Evolutionary conservation across 2,888 invertebrate genomes (phyloP).

Genomic region (Antheraea yamamai): DNA sequence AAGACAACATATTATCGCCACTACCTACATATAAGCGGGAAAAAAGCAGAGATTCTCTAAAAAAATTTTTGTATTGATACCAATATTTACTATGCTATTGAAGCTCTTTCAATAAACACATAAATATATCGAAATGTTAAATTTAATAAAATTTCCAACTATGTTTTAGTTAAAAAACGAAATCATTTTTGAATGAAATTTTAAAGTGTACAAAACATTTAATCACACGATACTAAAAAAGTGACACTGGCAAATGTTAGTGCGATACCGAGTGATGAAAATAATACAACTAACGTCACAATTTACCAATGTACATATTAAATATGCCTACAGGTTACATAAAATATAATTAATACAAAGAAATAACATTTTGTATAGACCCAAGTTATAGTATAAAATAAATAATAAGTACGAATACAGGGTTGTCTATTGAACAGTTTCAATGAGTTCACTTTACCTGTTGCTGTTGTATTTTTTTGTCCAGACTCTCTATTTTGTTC

Average conservation of each 20-base stretch:
- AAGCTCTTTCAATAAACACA: not conserved
- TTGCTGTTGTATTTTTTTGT: constrained; percentile 85
- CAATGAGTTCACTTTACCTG: constrained; percentile 68
- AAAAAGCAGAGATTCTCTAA: not conserved
- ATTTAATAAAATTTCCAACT: not conserved
- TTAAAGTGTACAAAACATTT: not conserved
- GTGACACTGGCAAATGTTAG: not conserved
- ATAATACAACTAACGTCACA: not conserved
- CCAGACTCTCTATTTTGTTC: constrained; percentile 82
- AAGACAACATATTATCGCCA: not conserved
- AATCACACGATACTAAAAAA: not conserved
- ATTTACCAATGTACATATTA: not conserved
- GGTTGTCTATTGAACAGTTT: not conserved
- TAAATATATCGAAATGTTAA: not conserved
- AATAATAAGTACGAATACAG: not conserved
- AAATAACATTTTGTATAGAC: not conserved
- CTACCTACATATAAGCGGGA: not conserved
- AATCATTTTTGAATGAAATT: not conserved
- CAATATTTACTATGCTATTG: not conserved
- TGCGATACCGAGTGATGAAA: not conserved
- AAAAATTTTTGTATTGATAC: not conserved
- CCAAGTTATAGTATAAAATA: not conserved
- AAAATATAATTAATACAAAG: not conserved
- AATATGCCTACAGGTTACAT: not conserved
- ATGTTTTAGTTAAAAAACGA: not conserved